A percentile compares a stretch with the other conserved stretches of the same genome.
Evolutionary conservation across 1,140 invertebrate genomes (phyloP).

Genomic region (Zophobas morio): DNA sequence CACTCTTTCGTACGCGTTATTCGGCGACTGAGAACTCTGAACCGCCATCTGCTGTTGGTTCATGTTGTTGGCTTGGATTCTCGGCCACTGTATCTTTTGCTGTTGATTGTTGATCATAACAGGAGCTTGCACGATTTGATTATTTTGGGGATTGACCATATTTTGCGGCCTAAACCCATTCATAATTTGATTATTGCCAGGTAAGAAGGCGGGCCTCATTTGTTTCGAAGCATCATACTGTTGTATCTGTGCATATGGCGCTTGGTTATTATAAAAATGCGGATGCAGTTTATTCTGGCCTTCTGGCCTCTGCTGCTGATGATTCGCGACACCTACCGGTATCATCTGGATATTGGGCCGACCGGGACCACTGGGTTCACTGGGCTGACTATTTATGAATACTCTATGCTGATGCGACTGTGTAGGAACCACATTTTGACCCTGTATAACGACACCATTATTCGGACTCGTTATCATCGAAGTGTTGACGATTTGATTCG

Average conservation of each 20-base stretch:
- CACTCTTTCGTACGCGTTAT: slow-evolving; percentile 74
- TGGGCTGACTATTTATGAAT: slow-evolving; percentile 64
- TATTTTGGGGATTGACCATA: slow-evolving; percentile 54
- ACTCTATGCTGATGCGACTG: slow-evolving; percentile 58
- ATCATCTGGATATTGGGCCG: slow-evolving; percentile 63
- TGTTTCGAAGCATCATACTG: slow-evolving; percentile 68
- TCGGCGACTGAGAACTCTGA: slow-evolving; percentile 42
- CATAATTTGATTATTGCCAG: slow-evolving; percentile 63
- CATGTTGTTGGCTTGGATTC: slow-evolving; percentile 43
- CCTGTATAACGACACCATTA: slow-evolving; percentile 54
- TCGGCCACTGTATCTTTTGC: slow-evolving; percentile 54
- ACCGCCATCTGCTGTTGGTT: slow-evolving; percentile 47
- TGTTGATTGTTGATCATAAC: slow-evolving; percentile 49
- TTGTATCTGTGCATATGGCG: slow-evolving; percentile 61
- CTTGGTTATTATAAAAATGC: slow-evolving; percentile 61
- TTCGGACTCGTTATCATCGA: slow-evolving; percentile 46
- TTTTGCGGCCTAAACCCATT: slow-evolving; percentile 53
- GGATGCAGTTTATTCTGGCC: slow-evolving; percentile 67
- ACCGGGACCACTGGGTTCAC: slow-evolving; percentile 64
- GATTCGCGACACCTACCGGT: slow-evolving; percentile 57
- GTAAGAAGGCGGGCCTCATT: slow-evolving; percentile 68
- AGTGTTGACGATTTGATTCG: slow-evolving; percentile 49
- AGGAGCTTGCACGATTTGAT: slow-evolving; percentile 52
- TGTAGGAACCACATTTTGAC: slow-evolving; percentile 55
- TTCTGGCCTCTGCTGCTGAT: slow-evolving; percentile 60